These are phyloP conservation scores for Ischnura elegans DNA, from an alignment of 2,888 invertebrate species.

Conservation along the genomic window DNA sequence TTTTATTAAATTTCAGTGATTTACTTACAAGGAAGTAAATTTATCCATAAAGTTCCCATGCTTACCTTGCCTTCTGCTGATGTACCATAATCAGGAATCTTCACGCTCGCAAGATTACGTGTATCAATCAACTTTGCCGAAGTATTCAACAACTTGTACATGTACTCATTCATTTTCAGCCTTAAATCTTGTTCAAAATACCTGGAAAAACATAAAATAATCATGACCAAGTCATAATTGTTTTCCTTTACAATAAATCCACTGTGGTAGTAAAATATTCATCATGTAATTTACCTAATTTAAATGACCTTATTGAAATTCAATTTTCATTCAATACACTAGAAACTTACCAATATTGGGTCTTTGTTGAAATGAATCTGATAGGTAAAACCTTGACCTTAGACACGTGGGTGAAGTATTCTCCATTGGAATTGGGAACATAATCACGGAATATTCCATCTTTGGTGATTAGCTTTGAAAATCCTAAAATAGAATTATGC, in stretches of 20 bases:
- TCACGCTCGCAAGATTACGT: background rate
- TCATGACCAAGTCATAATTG: too few relatives aligned
- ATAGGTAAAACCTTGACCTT: background rate
- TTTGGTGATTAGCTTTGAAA: background rate
- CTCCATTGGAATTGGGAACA: background rate
- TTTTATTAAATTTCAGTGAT: too few relatives aligned
- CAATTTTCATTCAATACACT: too few relatives aligned
- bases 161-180: background rate
- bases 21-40: background rate
- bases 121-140: background rate
- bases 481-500: background rate
- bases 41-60: background rate
- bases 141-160: background rate
- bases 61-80: background rate
- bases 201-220: background rate
- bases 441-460: background rate
- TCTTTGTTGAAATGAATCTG: background rate
- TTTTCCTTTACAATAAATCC: too few relatives aligned
- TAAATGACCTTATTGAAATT: too few relatives aligned
- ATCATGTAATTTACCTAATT: too few relatives aligned
- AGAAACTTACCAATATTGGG: background rate
- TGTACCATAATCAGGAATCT: background rate
- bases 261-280: too few relatives aligned
- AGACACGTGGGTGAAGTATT: conserved; percentile 8
- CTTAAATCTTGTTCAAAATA: background rate